Evolutionary conservation across 2,797 vertebrate genomes (phyloP).

Genomic region (Xyrichtys novacula): DNA sequence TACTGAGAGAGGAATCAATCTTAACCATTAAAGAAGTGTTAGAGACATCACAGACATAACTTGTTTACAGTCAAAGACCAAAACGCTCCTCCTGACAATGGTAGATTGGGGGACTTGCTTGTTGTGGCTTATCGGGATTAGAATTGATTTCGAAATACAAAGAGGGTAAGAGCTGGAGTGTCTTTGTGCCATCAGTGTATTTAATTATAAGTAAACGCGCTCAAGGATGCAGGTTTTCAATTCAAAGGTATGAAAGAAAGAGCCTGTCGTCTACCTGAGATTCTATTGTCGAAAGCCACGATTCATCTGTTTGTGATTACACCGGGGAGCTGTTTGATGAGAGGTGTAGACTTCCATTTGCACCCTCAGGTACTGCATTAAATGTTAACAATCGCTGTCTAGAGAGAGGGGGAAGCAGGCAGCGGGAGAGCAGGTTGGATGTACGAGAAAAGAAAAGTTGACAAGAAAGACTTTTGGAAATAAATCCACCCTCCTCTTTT

Average conservation of each 20-base stretch:
- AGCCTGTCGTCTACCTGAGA: slow-evolving; percentile 36
- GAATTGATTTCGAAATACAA: slow-evolving; percentile 17
- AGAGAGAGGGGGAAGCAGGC: background rate
- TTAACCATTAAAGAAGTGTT: background rate
- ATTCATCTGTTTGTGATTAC: slow-evolving; percentile 32
- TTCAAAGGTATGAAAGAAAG: slow-evolving; percentile 39
- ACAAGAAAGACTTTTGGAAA: background rate
- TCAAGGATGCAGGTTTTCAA: slow-evolving; percentile 1
- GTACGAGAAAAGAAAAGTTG: background rate
- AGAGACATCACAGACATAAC: background rate
- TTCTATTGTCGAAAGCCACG: slow-evolving; percentile 24
- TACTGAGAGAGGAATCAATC: too few relatives aligned
- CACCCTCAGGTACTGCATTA: background rate
- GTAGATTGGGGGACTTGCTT: background rate
- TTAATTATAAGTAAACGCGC: slow-evolving; percentile 42
- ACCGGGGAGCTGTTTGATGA: slow-evolving; percentile 16
- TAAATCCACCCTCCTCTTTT: background rate
- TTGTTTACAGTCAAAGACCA: slow-evolving; percentile 1
- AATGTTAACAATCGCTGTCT: background rate
- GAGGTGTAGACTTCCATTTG: slow-evolving; percentile 14
- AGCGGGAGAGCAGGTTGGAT: background rate
- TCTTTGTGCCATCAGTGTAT: slow-evolving; percentile 10
- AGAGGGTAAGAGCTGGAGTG: slow-evolving; percentile 7
- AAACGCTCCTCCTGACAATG: background rate
- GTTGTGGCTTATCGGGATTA: slow-evolving; percentile 2